Conservation (phyloP, 2,797 vertebrate species). For the Pogonophryne albipinna region DNA sequence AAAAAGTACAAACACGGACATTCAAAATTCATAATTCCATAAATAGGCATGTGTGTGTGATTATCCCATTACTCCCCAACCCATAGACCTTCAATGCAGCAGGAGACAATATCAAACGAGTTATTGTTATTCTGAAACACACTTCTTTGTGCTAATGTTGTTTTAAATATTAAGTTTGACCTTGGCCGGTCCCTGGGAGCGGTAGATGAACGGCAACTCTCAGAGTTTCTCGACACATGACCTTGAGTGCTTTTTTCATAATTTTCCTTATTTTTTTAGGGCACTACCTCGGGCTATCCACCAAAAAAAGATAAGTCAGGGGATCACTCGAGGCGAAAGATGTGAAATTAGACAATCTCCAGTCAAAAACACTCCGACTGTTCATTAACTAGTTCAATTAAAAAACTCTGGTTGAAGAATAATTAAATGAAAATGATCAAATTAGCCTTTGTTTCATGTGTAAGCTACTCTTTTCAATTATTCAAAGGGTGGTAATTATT, state of each 20-base stretch:
- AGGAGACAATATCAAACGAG: slow-evolving; percentile 4
- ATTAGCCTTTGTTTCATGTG: slow-evolving; percentile 66
- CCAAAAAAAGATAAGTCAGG: slow-evolving; percentile 69
- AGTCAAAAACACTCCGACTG: slow-evolving; percentile 65
- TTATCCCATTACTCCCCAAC: too few relatives aligned
- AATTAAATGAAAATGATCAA: slow-evolving; percentile 76
- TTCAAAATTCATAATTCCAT: too few relatives aligned
- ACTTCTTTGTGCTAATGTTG: slow-evolving; percentile 43
- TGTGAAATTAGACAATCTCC: slow-evolving; percentile 74
- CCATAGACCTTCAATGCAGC: neutral
- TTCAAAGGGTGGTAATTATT: slow-evolving; percentile 65
- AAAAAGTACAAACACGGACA: too few relatives aligned
- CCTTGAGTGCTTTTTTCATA: slow-evolving; percentile 76
- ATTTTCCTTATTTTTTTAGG: slow-evolving; percentile 78
- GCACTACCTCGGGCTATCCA: slow-evolving; percentile 75
- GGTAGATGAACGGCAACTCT: slow-evolving; percentile 59
- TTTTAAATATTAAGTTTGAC: slow-evolving; percentile 67
- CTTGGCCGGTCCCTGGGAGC: slow-evolving; percentile 58
- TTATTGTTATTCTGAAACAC: slow-evolving; percentile 15
- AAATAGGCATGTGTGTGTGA: too few relatives aligned
- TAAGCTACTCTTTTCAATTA: slow-evolving; percentile 69
- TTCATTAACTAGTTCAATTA: slow-evolving; percentile 84
- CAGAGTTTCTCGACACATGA: slow-evolving; percentile 65
- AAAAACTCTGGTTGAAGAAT: slow-evolving; percentile 66
- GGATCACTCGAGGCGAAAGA: slow-evolving; percentile 71